phyloP scores from a whole-genome alignment of 2,888 invertebrate genomes.

The Leptarthrus brevirostris region DNA sequence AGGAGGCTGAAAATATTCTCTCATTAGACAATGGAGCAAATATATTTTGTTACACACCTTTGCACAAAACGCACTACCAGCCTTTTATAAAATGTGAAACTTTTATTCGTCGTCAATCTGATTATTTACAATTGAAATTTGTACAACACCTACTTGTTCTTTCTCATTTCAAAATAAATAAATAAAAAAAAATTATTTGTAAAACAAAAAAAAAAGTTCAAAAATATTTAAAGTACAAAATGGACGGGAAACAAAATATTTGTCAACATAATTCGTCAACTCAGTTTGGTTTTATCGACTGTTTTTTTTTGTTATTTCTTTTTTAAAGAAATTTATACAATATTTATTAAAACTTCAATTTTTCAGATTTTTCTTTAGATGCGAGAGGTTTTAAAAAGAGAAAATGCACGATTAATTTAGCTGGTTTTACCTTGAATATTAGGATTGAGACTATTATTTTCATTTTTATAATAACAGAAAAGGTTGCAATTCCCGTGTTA shows the following conservation, averaged over 20 bases:
- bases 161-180: constrained; percentile 18
- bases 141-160: constrained; percentile 26
- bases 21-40: neutral
- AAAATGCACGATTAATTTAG: too few species aligned
- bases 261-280: constrained; percentile 5
- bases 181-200: constrained; percentile 11
- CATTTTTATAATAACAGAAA: too few species aligned
- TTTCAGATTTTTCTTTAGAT: too few species aligned
- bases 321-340: neutral
- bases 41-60: neutral
- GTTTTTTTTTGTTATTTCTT: constrained; percentile 8
- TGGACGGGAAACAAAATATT: constrained; percentile 43
- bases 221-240: constrained; percentile 42
- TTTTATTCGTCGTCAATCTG: neutral
- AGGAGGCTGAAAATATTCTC: constrained; percentile 13
- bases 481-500: too few species aligned
- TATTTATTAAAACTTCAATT: constrained; percentile 1
- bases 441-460: too few species aligned
- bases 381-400: too few species aligned
- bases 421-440: too few species aligned
- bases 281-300: constrained; percentile 12
- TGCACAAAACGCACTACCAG: constrained; percentile 9
- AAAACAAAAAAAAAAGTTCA: constrained; percentile 1
- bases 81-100: neutral
- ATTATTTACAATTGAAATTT: constrained; percentile 23